Percentiles rank a stretch among this genome's conserved stretches.
phyloP scores from a whole-genome alignment of 2,113 vertebrate genomes.

The Theristicus caerulescens region DNA sequence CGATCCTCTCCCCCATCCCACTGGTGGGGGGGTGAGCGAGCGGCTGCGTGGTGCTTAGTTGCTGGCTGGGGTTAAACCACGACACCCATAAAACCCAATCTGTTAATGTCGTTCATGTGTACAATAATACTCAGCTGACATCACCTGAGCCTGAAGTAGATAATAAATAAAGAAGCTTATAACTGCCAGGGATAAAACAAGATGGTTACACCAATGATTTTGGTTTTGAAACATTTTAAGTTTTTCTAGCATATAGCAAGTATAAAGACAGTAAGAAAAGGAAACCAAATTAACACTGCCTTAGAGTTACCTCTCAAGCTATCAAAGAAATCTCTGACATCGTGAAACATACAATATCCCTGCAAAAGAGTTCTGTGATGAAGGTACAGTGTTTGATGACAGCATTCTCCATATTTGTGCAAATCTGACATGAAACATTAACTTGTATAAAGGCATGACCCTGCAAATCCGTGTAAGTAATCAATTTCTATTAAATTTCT shows the following conservation, averaged over 20 bases:
- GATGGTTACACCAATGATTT: background rate
- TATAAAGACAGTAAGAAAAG: background rate
- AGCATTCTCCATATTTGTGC: background rate
- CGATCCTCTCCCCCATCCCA: too few species aligned
- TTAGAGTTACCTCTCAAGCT: background rate
- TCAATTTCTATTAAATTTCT: background rate
- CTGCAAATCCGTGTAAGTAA: background rate
- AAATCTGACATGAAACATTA: background rate
- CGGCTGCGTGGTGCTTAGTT: too few species aligned
- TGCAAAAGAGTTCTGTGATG: background rate
- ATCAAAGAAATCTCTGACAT: background rate
- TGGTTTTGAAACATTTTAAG: background rate
- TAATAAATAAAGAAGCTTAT: background rate
- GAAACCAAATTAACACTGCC: background rate
- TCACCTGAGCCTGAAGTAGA: background rate
- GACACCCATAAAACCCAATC: conserved; percentile 39
- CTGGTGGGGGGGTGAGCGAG: too few species aligned
- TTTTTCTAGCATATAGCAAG: background rate
- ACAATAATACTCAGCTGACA: background rate
- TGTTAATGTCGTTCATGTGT: background rate
- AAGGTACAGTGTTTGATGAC: background rate
- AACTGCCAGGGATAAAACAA: background rate
- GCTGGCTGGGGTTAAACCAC: too few species aligned
- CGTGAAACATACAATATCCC: background rate
- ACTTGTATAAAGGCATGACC: background rate